Evolutionary conservation across 2,797 vertebrate genomes (phyloP).

Genomic region (Platyrinchus mystaceus): DNA sequence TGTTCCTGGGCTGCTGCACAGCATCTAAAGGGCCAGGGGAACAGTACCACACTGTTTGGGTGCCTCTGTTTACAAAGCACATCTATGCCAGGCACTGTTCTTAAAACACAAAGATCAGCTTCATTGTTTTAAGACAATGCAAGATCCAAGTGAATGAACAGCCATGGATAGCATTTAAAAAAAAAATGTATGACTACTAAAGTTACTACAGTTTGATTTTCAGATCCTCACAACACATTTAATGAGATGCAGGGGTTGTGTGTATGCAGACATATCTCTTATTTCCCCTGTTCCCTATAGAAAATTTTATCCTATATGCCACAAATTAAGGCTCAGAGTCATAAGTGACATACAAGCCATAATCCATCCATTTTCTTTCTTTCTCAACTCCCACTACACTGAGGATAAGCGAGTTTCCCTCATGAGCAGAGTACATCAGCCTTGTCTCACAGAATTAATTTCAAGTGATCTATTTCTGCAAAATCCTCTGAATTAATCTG

Average conservation of each 20-base stretch:
- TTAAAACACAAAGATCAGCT: background rate
- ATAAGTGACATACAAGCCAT: background rate
- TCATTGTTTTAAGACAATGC: background rate
- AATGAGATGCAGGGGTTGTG: background rate
- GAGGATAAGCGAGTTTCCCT: background rate
- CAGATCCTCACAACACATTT: background rate
- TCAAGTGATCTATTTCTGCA: background rate
- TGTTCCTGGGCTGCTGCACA: background rate
- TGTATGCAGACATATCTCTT: background rate
- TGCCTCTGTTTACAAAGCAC: background rate
- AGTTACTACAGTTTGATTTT: background rate
- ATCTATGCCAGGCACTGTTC: background rate
- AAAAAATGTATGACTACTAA: background rate
- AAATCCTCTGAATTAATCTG: background rate
- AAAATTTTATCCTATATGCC: background rate
- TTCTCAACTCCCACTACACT: background rate
- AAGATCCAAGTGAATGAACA: background rate
- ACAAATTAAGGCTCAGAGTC: background rate
- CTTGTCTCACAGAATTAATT: background rate
- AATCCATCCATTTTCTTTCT: background rate
- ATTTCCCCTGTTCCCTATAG: background rate
- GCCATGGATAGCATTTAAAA: background rate
- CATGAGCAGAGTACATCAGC: background rate
- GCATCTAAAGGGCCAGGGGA: background rate
- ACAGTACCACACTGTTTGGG: background rate